These are phyloP conservation scores for Lepidurus packardi DNA, from an alignment of 1,140 invertebrate species.

Conservation along the genomic window DNA sequence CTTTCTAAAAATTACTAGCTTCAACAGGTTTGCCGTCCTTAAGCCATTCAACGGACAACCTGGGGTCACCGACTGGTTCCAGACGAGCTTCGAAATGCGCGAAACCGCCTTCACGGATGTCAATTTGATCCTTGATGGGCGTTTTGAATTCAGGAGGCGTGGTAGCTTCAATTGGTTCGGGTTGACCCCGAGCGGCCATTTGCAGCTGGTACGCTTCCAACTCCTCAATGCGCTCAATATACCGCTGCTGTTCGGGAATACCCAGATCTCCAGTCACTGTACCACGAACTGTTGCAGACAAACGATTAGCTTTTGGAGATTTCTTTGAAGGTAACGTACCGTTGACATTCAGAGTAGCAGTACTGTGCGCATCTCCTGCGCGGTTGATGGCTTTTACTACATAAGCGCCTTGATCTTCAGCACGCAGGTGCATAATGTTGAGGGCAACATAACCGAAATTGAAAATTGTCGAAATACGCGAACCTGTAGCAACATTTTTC, in stretches of 20 bases:
- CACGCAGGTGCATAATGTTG: constrained; percentile 93
- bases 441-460: constrained; percentile 98
- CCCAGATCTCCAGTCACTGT: constrained; percentile 78
- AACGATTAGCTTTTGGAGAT: constrained; percentile 35
- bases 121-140: constrained; percentile 80
- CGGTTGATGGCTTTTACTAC: constrained; percentile 82
- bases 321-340: constrained; percentile 48
- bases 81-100: constrained; percentile 93
- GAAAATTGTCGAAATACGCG: constrained; percentile 89
- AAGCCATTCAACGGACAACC: constrained; percentile 88
- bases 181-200: constrained; percentile 65
- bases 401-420: constrained; percentile 87
- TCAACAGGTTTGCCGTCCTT: constrained; percentile 86
- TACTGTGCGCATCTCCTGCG: constrained; percentile 75
- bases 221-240: constrained; percentile 87
- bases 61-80: constrained; percentile 86
- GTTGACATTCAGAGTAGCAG: constrained; percentile 64
- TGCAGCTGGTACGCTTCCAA: constrained; percentile 81
- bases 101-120: constrained; percentile 84
- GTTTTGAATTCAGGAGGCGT: constrained; percentile 84
- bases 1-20: constrained; percentile 56
- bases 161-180: constrained; percentile 68
- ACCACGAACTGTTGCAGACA: constrained; percentile 53
- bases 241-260: constrained; percentile 84
- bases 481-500: constrained; percentile 67